Evolutionary conservation across 2,113 vertebrate genomes (phyloP).

Genomic region (Turnix velox): DNA sequence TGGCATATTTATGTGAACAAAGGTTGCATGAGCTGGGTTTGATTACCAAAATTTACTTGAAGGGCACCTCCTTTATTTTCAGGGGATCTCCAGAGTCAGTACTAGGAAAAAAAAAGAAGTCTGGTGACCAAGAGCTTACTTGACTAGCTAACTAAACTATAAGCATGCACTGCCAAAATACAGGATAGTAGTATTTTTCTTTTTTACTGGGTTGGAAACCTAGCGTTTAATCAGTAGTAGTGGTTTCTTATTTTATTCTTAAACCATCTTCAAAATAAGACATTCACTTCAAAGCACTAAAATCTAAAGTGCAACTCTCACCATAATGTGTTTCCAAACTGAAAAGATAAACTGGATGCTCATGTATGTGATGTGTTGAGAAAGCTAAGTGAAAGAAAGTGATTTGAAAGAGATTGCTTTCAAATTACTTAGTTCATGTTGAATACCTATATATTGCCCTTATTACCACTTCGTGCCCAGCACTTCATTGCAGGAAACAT

Average conservation of each 20-base stretch:
- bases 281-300: neutral
- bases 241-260: neutral
- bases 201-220: neutral
- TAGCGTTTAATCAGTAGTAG: neutral
- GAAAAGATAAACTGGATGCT: neutral
- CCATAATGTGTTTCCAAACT: neutral
- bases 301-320: neutral
- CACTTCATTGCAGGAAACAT: neutral
- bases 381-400: neutral
- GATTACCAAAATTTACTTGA: neutral
- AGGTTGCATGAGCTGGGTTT: neutral
- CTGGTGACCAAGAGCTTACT: neutral
- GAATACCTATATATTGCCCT: rapidly evolving
- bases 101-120: neutral
- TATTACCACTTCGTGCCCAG: neutral
- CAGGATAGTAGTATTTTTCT: neutral
- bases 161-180: neutral
- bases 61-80: neutral
- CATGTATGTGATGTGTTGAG: neutral
- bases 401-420: neutral
- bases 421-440: neutral
- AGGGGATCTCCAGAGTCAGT: neutral
- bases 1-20: neutral
- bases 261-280: neutral
- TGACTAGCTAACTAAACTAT: neutral